Base-by-base conservation (phyloP, 2,888 invertebrate genomes). In the Xylophagus ater region DNA sequence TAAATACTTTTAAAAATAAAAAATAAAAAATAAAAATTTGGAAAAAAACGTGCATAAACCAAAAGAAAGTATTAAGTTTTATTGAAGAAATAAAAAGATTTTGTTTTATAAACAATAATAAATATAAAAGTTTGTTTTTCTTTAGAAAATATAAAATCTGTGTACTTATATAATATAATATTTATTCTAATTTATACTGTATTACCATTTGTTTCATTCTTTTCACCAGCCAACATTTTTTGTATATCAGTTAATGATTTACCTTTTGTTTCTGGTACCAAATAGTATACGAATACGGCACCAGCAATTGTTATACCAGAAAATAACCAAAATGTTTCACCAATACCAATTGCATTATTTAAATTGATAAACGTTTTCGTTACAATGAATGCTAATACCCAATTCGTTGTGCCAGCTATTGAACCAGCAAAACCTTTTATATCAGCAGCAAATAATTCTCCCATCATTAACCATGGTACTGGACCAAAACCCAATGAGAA, bases 401-500 rank as follows among this genome's bases (percentile, higher is more conserved):
- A 88, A 58, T 87, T 89, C 35, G 83, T 72, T 1, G 86, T 74
- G 15, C 85, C 83, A 2, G 85, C 83, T 17, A 84, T 74, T 1
- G 86, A 82, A 14, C 78, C 74, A 17, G 81, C 81, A 36, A 81
- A 70, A 4, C 77, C 80, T 56, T 85, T 85, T 42, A 87, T 81
- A 51, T 85, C 79, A 2, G 80, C 70, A 33, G 84, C 73, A 58
- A 90, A 82, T 9, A 90, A 67, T 59, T 90, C 90, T 3, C 87
- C 76, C 59, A 81, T 70, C 63, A 65, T 81, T 70, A 88, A 73
- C 65, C 64, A 65, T 0, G 89, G 89, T 31, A 90, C 83, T 0
- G 90, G 90, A 1, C 90, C 90, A 52, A 79, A 81, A 33, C 89
- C 89, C 24, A 88, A 55, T 0, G 86, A 84, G 65, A 88, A 90